Evolutionary conservation across 2,888 invertebrate species (phyloP), one percentile per base, ranked within the genome.

Genomic region (Encarsia formosa): DNA sequence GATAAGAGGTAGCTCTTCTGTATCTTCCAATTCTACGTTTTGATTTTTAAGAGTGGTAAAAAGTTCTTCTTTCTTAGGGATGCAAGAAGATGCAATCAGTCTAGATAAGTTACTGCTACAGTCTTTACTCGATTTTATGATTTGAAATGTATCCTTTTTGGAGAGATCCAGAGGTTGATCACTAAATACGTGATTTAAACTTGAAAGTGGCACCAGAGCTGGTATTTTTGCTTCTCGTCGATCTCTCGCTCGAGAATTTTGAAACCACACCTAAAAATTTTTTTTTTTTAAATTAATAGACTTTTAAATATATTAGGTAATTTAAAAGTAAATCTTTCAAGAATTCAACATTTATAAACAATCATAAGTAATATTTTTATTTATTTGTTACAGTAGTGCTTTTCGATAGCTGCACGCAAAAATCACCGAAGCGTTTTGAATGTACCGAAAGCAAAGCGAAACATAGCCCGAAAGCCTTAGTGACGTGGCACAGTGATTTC

Each of bases 251-350:
- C 95, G 81, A 59, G 91, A 91, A 73, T 96, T 96, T 77, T 96
- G 96, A 72, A 96, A 96, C 95, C 96, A 96, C 5, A 95, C 96
- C 78, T 95, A n/a, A n/a, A n/a, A n/a, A n/a, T n/a, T n/a, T n/a
- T n/a, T n/a, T n/a, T n/a, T n/a, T n/a, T n/a, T n/a, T n/a, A n/a
- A n/a, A n/a, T n/a, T n/a, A n/a, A n/a, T n/a, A n/a, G n/a, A n/a
- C n/a, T n/a, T n/a, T n/a, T n/a, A n/a, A n/a, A n/a, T n/a, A n/a
- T n/a, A n/a, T n/a, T n/a, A n/a, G n/a, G n/a, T n/a, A n/a, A n/a
- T n/a, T n/a, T n/a, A n/a, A n/a, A n/a, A n/a, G n/a, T n/a, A n/a
- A n/a, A n/a, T n/a, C n/a, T n/a, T n/a, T n/a, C n/a, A n/a, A n/a
- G n/a, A n/a, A n/a, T n/a, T n/a, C n/a, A n/a, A n/a, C n/a, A n/a